phyloP scores from a whole-genome alignment of 2,797 vertebrate genomes.

The Agapornis canus region DNA sequence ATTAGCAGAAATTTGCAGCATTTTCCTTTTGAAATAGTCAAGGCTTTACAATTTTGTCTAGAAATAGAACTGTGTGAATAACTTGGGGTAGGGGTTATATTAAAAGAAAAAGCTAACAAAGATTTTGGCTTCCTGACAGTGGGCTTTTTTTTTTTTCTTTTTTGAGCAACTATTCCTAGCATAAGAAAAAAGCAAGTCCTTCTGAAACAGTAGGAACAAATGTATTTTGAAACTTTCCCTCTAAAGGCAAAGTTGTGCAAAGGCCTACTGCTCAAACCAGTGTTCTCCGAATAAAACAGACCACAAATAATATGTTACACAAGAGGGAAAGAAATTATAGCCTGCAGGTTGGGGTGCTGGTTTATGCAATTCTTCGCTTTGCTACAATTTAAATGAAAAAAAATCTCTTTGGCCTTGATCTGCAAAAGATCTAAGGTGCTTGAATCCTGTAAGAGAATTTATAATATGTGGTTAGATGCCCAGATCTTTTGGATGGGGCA shows the following conservation, averaged over 20 bases:
- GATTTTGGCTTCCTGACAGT: not conserved
- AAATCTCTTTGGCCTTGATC: not conserved
- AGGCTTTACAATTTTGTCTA: constrained; percentile 39
- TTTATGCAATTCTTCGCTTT: not conserved
- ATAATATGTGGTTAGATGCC: not conserved
- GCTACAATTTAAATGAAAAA: not conserved
- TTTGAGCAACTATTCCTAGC: constrained; percentile 17
- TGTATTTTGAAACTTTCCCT: constrained; percentile 20
- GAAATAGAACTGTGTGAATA: constrained; percentile 52
- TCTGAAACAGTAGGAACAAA: constrained; percentile 9
- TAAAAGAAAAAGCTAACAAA: not conserved
- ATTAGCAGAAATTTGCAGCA: constrained; percentile 30
- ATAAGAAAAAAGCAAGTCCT: constrained; percentile 1
- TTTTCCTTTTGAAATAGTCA: constrained; percentile 45
- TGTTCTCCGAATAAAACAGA: not conserved
- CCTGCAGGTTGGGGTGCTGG: not conserved
- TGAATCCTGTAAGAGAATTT: not conserved
- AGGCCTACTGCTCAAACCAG: not conserved
- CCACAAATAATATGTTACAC: not conserved
- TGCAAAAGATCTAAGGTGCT: not conserved
- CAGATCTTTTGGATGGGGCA: not conserved
- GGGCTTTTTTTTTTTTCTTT: not conserved
- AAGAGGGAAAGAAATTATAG: not conserved
- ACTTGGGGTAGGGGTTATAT: constrained; percentile 19
- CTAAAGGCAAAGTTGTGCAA: not conserved